Percentiles rank a stretch among this genome's conserved stretches.
Evolutionary conservation across 2,113 vertebrate species (phyloP).

Genomic region (Ovis aries): ARS-UI_Ramb_v3.0 NC_056059.1:89928001-89928500

Average conservation of each 20-base stretch:
- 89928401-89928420: neutral
- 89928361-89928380: neutral
- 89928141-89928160: neutral
- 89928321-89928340: neutral
- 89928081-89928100: neutral
- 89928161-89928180: neutral
- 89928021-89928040: conserved; percentile 4
- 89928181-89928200: neutral
- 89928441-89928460: neutral
- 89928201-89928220: neutral
- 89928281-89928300: neutral
- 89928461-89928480: conserved; percentile 2
- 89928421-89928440: neutral
- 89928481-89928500: neutral
- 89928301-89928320: neutral
- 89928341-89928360: neutral
- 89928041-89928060: neutral
- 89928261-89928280: neutral
- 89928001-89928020: neutral
- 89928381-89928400: neutral
- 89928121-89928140: neutral
- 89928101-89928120: neutral
- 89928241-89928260: neutral
- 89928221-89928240: neutral
- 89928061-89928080: neutral